Base-by-base conservation (phyloP, 2,888 invertebrate genomes). In the Drosophila mulleri region DNA sequence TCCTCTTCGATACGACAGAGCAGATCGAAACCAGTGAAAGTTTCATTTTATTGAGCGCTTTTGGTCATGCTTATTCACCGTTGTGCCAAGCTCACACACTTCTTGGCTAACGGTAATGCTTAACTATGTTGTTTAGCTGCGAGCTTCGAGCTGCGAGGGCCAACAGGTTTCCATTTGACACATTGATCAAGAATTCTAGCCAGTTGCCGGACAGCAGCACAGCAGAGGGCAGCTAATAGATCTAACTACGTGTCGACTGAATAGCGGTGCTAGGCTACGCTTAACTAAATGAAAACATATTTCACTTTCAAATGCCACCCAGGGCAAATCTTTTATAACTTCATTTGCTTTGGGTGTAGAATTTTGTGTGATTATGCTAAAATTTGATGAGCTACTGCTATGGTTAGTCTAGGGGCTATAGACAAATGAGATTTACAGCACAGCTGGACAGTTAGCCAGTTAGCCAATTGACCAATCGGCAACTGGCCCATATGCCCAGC, bases 1-100 rank as follows among this genome's bases (percentile, higher is more conserved):
- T 56, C 23, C 52, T 76, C 75, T 73, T 78, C 56, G 65, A 72
- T 50, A 69, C 64, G 42, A 69, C 45, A 68, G 29, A 53, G 70
- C 76, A 50, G 56, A 85, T 87, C 89, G 86, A 81, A 87, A 70
- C 75, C 86, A 89, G 87, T 88, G 87, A 88, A 88, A 88, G 87
- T 89, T 87, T 88, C 80, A 84, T 82, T 88, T 87, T 89, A 84
- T 87, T 82, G 75, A 81, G 75, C 47, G 54, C 58, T 62, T 76
- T 72, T 71, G 54, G 26, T 39, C 32, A 32, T 45, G 52, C 16
- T 63, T 37, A 20, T 39, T 52, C 39, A 50, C 48, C 39, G 20
- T 63, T 45, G 18, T 37, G 45, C 45, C 35, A 35, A 54, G 18
- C 66, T 52, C 45, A 67, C 48, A 71, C 48, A 60, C 59, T 39